Evolutionary conservation across 1,140 invertebrate species (phyloP), one percentile per base, ranked within the genome.

Genomic region (Xylocopa sonorina): DNA sequence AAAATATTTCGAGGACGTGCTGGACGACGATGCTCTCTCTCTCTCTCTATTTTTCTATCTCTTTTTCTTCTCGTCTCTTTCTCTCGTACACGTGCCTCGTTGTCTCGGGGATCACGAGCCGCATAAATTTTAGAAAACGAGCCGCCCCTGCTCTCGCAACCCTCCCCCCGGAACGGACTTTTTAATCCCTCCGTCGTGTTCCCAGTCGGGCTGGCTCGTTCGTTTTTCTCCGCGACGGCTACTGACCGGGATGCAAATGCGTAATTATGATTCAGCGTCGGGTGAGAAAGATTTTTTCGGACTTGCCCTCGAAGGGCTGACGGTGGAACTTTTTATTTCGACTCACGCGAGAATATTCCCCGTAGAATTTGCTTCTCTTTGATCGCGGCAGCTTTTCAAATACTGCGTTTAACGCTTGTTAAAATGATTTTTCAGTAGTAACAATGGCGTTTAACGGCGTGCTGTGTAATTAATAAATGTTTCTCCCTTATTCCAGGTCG

Each of bases 401-500:
- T n/a, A n/a, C n/a, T n/a, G n/a, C n/a, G n/a, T n/a, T n/a, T n/a
- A n/a, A n/a, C n/a, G n/a, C n/a, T n/a, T n/a, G n/a, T n/a, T n/a
- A n/a, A n/a, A n/a, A n/a, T n/a, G n/a, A n/a, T n/a, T n/a, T n/a
- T n/a, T n/a, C n/a, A n/a, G n/a, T n/a, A n/a, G n/a, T n/a, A n/a
- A n/a, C n/a, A n/a, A n/a, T n/a, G n/a, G n/a, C n/a, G n/a, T n/a
- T n/a, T n/a, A n/a, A n/a, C n/a, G n/a, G n/a, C n/a, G n/a, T n/a
- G n/a, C n/a, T n/a, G n/a, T n/a, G n/a, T n/a, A n/a, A 5, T 41
- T 3, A 10, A 55, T 0, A 0, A 24, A 62, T 43, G 38, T 41
- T 27, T 24, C 16, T n/a, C 48, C 3, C 41, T 67, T 43, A 73
- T 90, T 90, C 32, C 91, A 97, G 96, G 96, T 96, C 64, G 95